Percentiles rank a stretch among this genome's conserved stretches.
These are phyloP conservation scores for Chionomys nivalis DNA, from an alignment of 2,113 vertebrate genomes.

Conservation along the genomic window DNA sequence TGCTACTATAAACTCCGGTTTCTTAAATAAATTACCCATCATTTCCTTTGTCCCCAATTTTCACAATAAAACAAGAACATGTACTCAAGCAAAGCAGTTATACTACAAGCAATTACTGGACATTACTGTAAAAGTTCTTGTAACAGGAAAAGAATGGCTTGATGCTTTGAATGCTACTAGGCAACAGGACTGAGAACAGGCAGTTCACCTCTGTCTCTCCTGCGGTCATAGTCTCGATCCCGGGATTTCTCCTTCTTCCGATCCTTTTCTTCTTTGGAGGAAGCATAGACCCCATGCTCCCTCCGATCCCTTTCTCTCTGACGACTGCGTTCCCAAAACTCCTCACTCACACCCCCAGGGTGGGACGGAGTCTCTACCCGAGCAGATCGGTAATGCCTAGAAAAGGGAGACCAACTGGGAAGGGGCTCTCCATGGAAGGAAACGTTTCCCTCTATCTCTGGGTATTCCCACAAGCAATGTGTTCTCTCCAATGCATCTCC, in stretches of 20 bases:
- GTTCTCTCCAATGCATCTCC: neutral
- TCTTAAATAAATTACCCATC: neutral
- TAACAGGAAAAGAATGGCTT: neutral
- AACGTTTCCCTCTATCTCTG: neutral
- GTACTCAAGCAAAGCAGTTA: conserved; percentile 32
- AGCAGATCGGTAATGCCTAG: conserved; percentile 94
- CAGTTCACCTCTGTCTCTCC: conserved; percentile 88
- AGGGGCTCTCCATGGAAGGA: neutral
- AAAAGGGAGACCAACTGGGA: neutral
- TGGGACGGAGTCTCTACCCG: conserved; percentile 96
- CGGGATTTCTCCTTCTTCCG: conserved; percentile 87
- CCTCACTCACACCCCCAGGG: conserved; percentile 96
- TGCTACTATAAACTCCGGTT: neutral
- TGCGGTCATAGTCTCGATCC: conserved; percentile 87
- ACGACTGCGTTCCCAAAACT: conserved; percentile 93
- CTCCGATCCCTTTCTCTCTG: conserved; percentile 95
- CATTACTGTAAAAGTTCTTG: neutral
- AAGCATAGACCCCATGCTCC: conserved; percentile 95
- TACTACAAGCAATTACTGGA: neutral
- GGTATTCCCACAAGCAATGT: neutral
- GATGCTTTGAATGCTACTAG: neutral
- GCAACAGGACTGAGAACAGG: accelerated
- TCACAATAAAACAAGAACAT: conserved; percentile 7
- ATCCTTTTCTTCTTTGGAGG: conserved; percentile 95
- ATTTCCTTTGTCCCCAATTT: neutral